Evolutionary conservation across 1,140 invertebrate genomes (phyloP).

Genomic region (Archegozetes longisetosus): DNA sequence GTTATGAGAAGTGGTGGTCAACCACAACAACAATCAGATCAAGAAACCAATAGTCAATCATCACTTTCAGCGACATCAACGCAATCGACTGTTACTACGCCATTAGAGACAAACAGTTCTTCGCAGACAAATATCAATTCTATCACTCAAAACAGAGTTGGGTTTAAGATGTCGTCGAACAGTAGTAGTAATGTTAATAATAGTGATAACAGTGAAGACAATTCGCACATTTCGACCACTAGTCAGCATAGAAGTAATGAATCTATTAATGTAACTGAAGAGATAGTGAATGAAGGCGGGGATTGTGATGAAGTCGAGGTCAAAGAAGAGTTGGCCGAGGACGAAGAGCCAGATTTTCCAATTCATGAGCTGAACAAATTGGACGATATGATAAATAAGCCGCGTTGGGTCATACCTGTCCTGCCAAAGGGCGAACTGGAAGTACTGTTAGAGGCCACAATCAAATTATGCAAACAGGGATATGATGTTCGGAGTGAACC

Average conservation of each 20-base stretch:
- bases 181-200: not conserved
- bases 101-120: not conserved
- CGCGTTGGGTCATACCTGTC: slow-evolving; percentile 92
- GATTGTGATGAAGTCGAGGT: not conserved
- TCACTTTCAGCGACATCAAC: not conserved
- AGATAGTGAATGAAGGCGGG: not conserved
- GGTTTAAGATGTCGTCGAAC: not conserved
- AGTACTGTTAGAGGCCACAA: slow-evolving; percentile 70
- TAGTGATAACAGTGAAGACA: not conserved
- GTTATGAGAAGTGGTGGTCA: not conserved
- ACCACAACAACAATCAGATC: not conserved
- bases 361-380: slow-evolving; percentile 62
- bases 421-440: slow-evolving; percentile 89
- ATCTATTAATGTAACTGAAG: not conserved
- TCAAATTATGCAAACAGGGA: slow-evolving; percentile 63
- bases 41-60: not conserved
- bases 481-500: slow-evolving; percentile 71
- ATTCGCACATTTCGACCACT: not conserved
- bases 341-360: slow-evolving; percentile 44
- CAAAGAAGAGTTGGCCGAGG: not conserved
- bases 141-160: too few species aligned
- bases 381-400: slow-evolving; percentile 78
- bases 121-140: too few species aligned
- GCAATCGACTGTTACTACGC: not conserved
- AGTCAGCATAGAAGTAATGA: not conserved